Evolutionary conservation across 2,797 vertebrate genomes (phyloP).

Genomic region (Phrynocephalus guinanensis): DNA sequence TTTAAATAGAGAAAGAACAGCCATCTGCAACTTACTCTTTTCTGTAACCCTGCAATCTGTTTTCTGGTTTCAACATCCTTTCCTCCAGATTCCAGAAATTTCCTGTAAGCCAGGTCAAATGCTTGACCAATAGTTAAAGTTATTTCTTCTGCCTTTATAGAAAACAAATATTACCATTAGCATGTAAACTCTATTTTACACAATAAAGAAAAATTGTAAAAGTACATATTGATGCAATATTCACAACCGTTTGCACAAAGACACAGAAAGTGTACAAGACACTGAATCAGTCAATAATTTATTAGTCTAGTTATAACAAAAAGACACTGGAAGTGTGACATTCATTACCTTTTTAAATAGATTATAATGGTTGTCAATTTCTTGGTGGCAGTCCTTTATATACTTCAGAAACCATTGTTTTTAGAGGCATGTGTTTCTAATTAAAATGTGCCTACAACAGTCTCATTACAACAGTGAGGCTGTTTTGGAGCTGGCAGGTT

Average conservation of each 20-base stretch:
- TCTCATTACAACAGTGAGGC: neutral
- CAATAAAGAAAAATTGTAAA: neutral
- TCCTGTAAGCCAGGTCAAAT: slow-evolving; percentile 98
- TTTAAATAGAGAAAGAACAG: slow-evolving; percentile 13
- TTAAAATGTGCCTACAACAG: neutral
- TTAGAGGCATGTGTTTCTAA: neutral
- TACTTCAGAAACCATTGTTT: neutral
- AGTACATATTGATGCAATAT: neutral
- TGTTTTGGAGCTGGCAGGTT: neutral
- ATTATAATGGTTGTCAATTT: neutral
- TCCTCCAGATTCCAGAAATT: slow-evolving; percentile 97
- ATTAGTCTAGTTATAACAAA: slow-evolving; percentile 5
- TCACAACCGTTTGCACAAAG: neutral
- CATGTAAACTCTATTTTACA: neutral
- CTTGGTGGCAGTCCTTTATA: neutral
- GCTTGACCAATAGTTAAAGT: slow-evolving; percentile 98
- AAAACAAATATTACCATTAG: slow-evolving; percentile 66
- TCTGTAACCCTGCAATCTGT: slow-evolving; percentile 95
- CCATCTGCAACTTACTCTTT: slow-evolving; percentile 84
- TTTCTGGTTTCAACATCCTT: slow-evolving; percentile 98
- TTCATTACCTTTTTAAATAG: neutral
- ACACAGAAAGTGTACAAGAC: neutral
- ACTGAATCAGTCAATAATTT: slow-evolving; percentile 1
- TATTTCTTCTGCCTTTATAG: slow-evolving; percentile 93
- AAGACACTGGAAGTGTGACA: neutral